Evolutionary conservation across 2,797 vertebrate genomes (phyloP).

Genomic region (Amniataba percoides): DNA sequence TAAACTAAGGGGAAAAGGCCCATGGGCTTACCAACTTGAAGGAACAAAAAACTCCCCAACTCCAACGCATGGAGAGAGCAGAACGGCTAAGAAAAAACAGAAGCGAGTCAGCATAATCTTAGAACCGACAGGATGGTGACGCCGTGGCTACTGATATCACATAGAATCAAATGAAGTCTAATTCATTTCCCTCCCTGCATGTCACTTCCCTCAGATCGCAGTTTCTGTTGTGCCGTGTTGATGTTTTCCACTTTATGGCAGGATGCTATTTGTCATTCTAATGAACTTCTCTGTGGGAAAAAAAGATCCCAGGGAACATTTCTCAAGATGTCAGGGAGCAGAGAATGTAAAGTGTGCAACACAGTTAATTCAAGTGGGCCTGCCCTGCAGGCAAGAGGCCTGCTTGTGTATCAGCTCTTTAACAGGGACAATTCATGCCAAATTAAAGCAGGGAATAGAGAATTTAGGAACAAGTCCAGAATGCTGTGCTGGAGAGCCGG

Average conservation of each 20-base stretch:
- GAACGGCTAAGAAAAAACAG: constrained; percentile 45
- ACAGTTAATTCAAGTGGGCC: constrained; percentile 83
- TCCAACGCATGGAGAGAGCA: constrained; percentile 50
- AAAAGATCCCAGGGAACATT: constrained; percentile 85
- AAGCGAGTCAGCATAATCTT: constrained; percentile 84
- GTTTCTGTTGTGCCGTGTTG: constrained; percentile 85
- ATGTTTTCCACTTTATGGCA: constrained; percentile 86
- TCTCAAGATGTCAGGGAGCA: constrained; percentile 85
- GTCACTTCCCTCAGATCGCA: constrained; percentile 84
- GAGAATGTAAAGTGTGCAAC: constrained; percentile 82
- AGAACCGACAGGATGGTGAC: constrained; percentile 68
- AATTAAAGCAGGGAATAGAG: constrained; percentile 71
- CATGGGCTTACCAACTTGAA: constrained; percentile 54
- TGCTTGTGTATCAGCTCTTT: constrained; percentile 74
- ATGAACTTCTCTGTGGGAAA: constrained; percentile 87
- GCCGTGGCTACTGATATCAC: constrained; percentile 79
- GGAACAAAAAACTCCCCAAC: constrained; percentile 59
- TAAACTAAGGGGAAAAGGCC: constrained; percentile 58
- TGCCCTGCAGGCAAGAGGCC: constrained; percentile 76
- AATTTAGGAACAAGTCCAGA: constrained; percentile 63
- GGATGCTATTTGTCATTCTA: constrained; percentile 88
- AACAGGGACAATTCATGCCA: constrained; percentile 77
- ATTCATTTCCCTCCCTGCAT: constrained; percentile 85
- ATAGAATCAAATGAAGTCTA: constrained; percentile 83
- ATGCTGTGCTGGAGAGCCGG: constrained; percentile 48